These are phyloP conservation scores for Calycopis cecrops DNA, from an alignment of 1,140 invertebrate species.

Conservation along the genomic window DNA sequence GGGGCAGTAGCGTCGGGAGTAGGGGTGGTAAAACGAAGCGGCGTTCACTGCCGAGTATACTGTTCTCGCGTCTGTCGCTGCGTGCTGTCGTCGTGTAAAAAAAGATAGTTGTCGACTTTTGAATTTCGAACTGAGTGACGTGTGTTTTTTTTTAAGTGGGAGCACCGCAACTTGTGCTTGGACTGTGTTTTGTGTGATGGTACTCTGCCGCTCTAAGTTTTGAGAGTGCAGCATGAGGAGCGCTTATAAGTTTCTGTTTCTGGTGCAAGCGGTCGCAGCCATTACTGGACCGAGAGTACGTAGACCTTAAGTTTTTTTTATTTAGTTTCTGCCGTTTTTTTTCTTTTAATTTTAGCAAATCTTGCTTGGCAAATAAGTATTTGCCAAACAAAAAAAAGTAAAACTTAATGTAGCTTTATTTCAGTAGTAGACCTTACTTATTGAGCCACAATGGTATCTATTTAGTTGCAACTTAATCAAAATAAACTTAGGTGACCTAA, in stretches of 20 bases:
- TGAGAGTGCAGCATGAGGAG: slow-evolving; percentile 67
- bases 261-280: slow-evolving; percentile 61
- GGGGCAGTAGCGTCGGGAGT: slow-evolving; percentile 48
- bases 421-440: too few species aligned
- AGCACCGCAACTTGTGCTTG: slow-evolving; percentile 27
- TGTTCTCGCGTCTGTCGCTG: slow-evolving; percentile 43
- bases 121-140: slow-evolving; percentile 32
- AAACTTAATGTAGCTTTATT: too few species aligned
- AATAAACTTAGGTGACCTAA: too few species aligned
- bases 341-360: too few species aligned
- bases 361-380: too few species aligned
- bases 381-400: too few species aligned
- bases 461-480: too few species aligned
- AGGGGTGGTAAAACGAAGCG: slow-evolving; percentile 67
- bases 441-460: too few species aligned
- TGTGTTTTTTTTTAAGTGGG: slow-evolving; percentile 31
- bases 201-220: slow-evolving; percentile 57
- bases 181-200: slow-evolving; percentile 58
- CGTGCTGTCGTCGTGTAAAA: slow-evolving; percentile 38
- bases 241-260: slow-evolving; percentile 52
- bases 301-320: slow-evolving; percentile 14
- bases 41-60: slow-evolving; percentile 44
- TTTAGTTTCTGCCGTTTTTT: too few species aligned
- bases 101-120: slow-evolving; percentile 35
- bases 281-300: slow-evolving; percentile 64